Evolutionary conservation across 2,797 vertebrate genomes (phyloP), one percentile per base, ranked within the genome.

Genomic region (Chrysocyon brachyurus): DNA sequence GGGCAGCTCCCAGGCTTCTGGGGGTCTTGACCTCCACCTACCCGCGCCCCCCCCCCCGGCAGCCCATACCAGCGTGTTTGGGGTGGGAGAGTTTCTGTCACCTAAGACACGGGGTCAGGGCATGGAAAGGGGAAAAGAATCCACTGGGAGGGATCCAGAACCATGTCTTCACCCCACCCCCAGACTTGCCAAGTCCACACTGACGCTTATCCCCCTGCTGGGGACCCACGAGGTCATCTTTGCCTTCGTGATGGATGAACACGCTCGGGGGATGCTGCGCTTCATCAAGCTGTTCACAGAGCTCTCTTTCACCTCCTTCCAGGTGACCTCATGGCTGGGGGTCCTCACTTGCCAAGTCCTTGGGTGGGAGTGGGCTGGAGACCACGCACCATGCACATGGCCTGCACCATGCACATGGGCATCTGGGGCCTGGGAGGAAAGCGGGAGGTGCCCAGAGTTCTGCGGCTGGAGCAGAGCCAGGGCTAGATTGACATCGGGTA

Each of bases 181-280:
- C 97, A 99, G 99, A 98, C 98, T 99, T 93, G 99, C 99, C 72
- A 99, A 99, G 97, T 99, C 99, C 96, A 99, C 99, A 0, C 97
- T 99, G 97, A 99, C 99, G 0, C 99, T 99, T 66, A 99, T 99
- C 93, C 99, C 99, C 0, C 98, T 99, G 73, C 98, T 99, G 98
- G 99, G 99, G 54, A 99, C 99, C n/a, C 99, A 99, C 0, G 99
- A 99, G 97, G 99, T 99, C 97, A 99, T 99, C 98, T 99, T 99
- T 98, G 99, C 99, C 96, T 99, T 99, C 21, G 99, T 99, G 98
- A 99, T 99, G 24, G 99, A 99, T 0, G 99, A 99, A 95, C 99
- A 99, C 0, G 99, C 99, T 95, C 99, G 99, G 97, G 99, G 99
- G 75, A 99, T 99, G 89, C 98, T 99, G 98, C 99, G 99, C 88